phyloP scores from a whole-genome alignment of 2,797 vertebrate species.

The Paguma larvata region DNA sequence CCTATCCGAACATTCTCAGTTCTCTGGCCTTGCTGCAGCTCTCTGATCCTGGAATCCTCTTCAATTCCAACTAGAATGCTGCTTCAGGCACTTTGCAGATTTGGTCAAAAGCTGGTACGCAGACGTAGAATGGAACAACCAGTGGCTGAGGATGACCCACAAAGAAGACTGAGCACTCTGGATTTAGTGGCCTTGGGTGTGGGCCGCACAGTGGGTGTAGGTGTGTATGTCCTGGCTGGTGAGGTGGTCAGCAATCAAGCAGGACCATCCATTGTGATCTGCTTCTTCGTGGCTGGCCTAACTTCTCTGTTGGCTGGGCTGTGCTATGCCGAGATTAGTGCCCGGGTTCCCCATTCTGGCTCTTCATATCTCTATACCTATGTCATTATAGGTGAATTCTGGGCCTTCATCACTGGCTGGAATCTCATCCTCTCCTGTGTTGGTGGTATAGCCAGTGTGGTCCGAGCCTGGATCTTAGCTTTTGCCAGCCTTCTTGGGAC shows the following conservation, averaged over 20 bases:
- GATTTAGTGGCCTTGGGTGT: conserved; percentile 90
- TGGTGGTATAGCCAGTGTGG: neutral
- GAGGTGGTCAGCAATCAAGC: conserved; percentile 95
- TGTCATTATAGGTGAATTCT: neutral
- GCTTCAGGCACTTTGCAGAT: no score
- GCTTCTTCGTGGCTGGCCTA: conserved; percentile 95
- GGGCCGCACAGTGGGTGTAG: conserved; percentile 95
- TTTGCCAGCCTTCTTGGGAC: fast-evolving
- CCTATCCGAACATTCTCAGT: neutral
- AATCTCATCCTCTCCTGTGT: neutral
- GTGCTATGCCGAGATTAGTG: neutral
- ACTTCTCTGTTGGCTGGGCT: conserved; percentile 95
- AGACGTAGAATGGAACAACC: no score
- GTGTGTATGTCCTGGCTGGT: conserved; percentile 95
- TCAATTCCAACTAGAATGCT: no score
- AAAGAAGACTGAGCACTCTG: no score
- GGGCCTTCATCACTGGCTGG: neutral
- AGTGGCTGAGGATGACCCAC: no score
- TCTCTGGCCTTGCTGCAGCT: neutral
- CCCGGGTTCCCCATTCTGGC: neutral
- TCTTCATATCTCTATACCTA: neutral
- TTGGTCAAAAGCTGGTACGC: no score
- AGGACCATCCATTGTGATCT: conserved; percentile 95
- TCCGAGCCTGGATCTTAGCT: neutral
- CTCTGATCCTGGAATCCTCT: no score